Evolutionary conservation across 1,140 invertebrate genomes (phyloP).

Genomic region (Cyclargus thomasi): DNA sequence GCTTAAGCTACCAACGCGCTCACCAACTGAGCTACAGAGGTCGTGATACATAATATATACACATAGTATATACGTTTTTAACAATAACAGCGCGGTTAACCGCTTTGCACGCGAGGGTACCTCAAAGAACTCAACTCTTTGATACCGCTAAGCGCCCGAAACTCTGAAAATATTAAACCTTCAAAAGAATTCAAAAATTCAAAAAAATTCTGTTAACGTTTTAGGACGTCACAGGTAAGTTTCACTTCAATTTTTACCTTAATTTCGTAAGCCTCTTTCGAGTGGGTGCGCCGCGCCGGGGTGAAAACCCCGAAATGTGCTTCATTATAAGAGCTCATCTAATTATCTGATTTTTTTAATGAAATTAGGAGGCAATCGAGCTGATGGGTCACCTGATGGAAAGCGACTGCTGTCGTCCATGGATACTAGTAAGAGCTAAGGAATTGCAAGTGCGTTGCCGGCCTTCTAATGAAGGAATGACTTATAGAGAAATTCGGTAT

Average conservation of each 20-base stretch:
- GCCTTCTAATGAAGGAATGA: no score
- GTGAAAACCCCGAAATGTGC: neutral
- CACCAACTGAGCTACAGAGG: no score
- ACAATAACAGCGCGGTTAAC: neutral
- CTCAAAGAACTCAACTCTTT: neutral
- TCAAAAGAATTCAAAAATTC: neutral
- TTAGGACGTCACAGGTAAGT: neutral
- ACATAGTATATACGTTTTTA: no score
- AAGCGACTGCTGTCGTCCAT: no score
- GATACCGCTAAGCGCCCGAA: neutral
- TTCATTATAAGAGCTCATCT: neutral
- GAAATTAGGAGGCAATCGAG: no score
- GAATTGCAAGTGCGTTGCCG: no score
- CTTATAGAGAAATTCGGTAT: no score
- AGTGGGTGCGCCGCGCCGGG: neutral
- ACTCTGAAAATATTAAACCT: neutral
- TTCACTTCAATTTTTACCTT: neutral
- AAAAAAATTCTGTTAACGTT: neutral
- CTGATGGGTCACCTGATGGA: no score
- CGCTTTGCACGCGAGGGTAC: neutral
- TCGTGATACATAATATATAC: no score
- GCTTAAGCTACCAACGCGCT: no score
- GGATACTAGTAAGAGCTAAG: no score
- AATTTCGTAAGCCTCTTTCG: neutral
- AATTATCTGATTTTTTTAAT: neutral